Conservation (phyloP, 2,113 vertebrate genomes). For the Nothobranchius furzeri region DNA sequence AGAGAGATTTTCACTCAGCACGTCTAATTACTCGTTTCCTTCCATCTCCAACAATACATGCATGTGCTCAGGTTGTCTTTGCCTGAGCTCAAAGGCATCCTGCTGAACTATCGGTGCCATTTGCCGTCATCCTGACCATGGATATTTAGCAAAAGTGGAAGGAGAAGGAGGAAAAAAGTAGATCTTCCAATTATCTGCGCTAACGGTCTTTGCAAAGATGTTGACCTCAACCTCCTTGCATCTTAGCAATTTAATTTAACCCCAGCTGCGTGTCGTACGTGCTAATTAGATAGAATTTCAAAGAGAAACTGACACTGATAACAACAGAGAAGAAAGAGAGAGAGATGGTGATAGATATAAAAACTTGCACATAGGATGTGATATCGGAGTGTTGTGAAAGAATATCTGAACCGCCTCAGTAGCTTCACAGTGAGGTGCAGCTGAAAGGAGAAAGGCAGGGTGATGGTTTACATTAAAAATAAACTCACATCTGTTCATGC, state of each 20-base stretch:
- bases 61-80: constrained; percentile 48
- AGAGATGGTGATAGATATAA: constrained; percentile 48
- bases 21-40: constrained; percentile 68
- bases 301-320: constrained; percentile 61
- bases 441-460: not conserved
- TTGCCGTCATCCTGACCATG: constrained; percentile 75
- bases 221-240: constrained; percentile 77
- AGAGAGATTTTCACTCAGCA: constrained; percentile 57
- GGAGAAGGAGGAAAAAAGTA: constrained; percentile 10
- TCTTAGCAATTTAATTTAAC: constrained; percentile 81
- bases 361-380: constrained; percentile 49
- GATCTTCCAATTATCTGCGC: constrained; percentile 75
- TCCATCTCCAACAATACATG: constrained; percentile 68
- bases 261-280: constrained; percentile 58
- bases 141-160: constrained; percentile 62
- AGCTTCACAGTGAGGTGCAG: constrained; percentile 15
- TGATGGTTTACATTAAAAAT: not conserved
- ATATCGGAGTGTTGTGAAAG: constrained; percentile 44
- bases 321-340: constrained; percentile 6
- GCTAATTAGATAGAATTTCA: constrained; percentile 78
- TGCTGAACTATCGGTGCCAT: constrained; percentile 52
- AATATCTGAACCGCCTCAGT: constrained; percentile 30
- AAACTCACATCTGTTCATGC: not conserved
- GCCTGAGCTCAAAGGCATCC: constrained; percentile 24
- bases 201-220: constrained; percentile 68